A percentile compares a stretch with the other conserved stretches of the same genome.
Conservation (phyloP, 2,797 vertebrate species). For the Centropyge bicolor region DNA sequence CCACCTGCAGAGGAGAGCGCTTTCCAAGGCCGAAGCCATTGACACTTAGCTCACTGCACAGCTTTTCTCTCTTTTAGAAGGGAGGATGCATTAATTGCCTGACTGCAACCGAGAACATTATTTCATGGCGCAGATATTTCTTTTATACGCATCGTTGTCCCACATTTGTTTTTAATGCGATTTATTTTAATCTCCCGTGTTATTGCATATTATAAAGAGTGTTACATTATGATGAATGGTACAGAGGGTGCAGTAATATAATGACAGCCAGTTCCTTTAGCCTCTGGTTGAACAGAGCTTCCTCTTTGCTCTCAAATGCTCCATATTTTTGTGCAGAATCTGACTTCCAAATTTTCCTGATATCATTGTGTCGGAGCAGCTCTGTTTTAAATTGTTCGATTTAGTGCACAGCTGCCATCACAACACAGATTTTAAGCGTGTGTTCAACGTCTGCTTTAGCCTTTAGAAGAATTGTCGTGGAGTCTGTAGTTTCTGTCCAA, state of each 20-base stretch:
- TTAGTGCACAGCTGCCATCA: background rate
- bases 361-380: background rate
- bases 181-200: slow-evolving; percentile 29
- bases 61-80: slow-evolving; percentile 45
- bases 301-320: background rate
- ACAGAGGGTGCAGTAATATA: background rate
- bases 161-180: slow-evolving; percentile 31
- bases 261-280: background rate
- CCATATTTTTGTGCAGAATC: background rate
- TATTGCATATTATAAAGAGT: slow-evolving; percentile 20
- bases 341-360: background rate
- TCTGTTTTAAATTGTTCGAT: background rate
- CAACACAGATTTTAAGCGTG: background rate
- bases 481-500: background rate
- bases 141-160: slow-evolving; percentile 21
- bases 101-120: slow-evolving; percentile 56
- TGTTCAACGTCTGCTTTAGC: background rate
- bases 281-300: background rate
- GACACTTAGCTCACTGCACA: slow-evolving; percentile 73
- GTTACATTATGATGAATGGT: slow-evolving; percentile 19
- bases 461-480: background rate
- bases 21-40: slow-evolving; percentile 72
- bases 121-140: slow-evolving; percentile 32
- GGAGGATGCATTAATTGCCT: slow-evolving; percentile 57
- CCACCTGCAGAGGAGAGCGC: slow-evolving; percentile 75